Percentiles rank a stretch among this genome's conserved stretches.
These are phyloP conservation scores for Harlomillsia oculata DNA, from an alignment of 1,140 invertebrate genomes.

Conservation along the genomic window DNA sequence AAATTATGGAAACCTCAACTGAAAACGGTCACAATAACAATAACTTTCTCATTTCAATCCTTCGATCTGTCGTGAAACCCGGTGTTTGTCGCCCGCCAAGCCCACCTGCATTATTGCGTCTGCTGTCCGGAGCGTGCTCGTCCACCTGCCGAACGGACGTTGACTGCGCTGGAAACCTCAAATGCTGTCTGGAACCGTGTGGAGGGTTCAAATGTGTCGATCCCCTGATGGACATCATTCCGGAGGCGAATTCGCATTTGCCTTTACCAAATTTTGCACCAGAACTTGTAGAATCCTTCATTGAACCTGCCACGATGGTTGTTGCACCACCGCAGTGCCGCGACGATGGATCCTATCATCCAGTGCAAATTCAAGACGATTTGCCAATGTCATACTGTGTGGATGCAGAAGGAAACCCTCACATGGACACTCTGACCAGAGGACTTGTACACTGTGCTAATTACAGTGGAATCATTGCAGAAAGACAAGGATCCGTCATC, in stretches of 20 bases:
- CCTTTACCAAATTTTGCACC: neutral
- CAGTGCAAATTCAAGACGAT: conserved; percentile 38
- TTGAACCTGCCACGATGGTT: conserved; percentile 35
- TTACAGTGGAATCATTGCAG: conserved; percentile 36
- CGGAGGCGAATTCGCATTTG: neutral
- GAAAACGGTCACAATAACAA: neutral
- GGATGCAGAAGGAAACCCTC: conserved; percentile 37
- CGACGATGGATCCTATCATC: conserved; percentile 37
- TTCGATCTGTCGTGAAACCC: conserved; percentile 10
- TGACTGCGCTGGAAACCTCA: conserved; percentile 32
- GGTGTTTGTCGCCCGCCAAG: conserved; percentile 29
- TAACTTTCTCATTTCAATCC: conserved; percentile 25
- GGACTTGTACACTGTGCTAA: conserved; percentile 38
- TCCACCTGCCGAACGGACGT: conserved; percentile 34
- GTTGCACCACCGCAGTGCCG: conserved; percentile 38
- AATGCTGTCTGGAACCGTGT: conserved; percentile 36
- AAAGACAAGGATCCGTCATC: conserved; percentile 34
- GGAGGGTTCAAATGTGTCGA: conserved; percentile 28
- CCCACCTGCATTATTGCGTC: conserved; percentile 23
- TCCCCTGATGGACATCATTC: neutral
- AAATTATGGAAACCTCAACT: neutral
- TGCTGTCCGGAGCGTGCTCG: conserved; percentile 28
- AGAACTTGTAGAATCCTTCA: conserved; percentile 4
- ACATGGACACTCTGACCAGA: conserved; percentile 39
- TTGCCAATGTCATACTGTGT: conserved; percentile 41